These are phyloP conservation scores for Rhizoglyphus robini DNA, from an alignment of 1,140 invertebrate genomes.

Conservation along the genomic window DNA sequence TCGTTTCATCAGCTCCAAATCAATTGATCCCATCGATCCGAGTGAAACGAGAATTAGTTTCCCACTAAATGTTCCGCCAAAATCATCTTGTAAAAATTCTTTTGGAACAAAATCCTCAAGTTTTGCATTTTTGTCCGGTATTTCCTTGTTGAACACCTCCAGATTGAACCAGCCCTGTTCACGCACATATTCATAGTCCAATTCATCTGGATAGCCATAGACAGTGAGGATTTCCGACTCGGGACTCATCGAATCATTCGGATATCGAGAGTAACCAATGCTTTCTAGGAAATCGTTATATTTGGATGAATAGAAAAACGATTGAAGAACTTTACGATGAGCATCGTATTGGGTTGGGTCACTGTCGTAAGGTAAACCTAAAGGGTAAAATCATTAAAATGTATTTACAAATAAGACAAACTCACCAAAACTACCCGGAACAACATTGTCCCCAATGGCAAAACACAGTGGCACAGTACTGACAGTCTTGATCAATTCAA, in stretches of 20 bases:
- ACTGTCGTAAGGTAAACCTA: neutral
- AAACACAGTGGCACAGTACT: neutral
- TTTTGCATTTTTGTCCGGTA: neutral
- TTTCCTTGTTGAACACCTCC: neutral
- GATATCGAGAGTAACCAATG: neutral
- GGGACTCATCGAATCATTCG: neutral
- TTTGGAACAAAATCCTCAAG: neutral
- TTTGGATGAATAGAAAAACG: neutral
- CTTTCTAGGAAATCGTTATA: neutral
- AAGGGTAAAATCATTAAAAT: neutral
- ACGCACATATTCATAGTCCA: neutral
- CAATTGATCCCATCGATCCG: constrained; percentile 22
- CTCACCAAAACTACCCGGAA: neutral
- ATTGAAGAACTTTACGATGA: neutral
- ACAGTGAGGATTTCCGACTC: neutral
- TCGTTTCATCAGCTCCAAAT: constrained; percentile 17
- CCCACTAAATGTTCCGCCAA: neutral
- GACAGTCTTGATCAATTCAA: neutral
- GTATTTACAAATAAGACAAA: neutral
- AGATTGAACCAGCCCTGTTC: neutral
- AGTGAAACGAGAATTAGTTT: constrained; percentile 19
- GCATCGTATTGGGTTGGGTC: neutral
- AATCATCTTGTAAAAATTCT: neutral
- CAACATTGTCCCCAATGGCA: neutral
- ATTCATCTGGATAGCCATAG: neutral